Evolutionary conservation across 2,113 vertebrate genomes (phyloP).

Genomic region (Ariopsis seemanni): DNA sequence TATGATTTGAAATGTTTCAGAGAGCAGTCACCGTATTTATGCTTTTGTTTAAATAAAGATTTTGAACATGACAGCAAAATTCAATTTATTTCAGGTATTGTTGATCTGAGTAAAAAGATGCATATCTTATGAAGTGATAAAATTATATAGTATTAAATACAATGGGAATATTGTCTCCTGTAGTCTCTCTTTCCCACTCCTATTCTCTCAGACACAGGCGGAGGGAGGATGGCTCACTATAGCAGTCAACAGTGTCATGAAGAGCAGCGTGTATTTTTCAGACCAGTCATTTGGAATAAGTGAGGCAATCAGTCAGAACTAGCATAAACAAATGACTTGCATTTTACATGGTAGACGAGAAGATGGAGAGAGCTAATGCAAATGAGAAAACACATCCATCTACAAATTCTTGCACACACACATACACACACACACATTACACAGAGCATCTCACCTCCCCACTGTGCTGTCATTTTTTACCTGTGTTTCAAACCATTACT

Average conservation of each 20-base stretch:
- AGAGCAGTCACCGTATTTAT: background rate
- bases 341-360: slow-evolving; percentile 55
- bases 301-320: slow-evolving; percentile 58
- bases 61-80: background rate
- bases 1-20: background rate
- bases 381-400: slow-evolving; percentile 58
- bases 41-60: slow-evolving; percentile 8
- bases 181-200: background rate
- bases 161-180: background rate
- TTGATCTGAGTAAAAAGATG: background rate
- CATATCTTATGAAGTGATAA: background rate
- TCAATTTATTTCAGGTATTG: background rate
- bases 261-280: slow-evolving; percentile 58
- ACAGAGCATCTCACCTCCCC: slow-evolving; percentile 46
- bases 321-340: slow-evolving; percentile 58
- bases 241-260: slow-evolving; percentile 51
- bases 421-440: slow-evolving; percentile 35
- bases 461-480: slow-evolving; percentile 56
- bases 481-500: slow-evolving; percentile 52
- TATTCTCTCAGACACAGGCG: slow-evolving; percentile 7
- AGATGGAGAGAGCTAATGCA: slow-evolving; percentile 56
- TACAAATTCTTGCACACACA: slow-evolving; percentile 37
- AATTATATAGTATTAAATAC: background rate
- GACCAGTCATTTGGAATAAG: slow-evolving; percentile 59
- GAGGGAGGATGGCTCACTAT: slow-evolving; percentile 37